Base-by-base conservation (phyloP, 2,888 invertebrate genomes). In the Hydroisotoma schaefferi region DNA sequence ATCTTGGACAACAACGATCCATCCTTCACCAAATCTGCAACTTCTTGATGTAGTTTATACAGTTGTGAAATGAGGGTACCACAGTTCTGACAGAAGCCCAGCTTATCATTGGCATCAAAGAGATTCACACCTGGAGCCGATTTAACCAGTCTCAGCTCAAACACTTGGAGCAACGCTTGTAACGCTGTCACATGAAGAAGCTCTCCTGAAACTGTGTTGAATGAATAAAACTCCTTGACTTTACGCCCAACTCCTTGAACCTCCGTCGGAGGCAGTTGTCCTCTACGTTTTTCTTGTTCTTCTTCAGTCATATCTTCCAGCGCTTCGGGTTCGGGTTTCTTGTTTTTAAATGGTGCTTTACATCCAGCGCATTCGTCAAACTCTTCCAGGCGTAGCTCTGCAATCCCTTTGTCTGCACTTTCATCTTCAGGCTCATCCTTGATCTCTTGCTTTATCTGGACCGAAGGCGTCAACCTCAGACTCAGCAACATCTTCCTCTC, bases 11-110 rank as follows among this genome's bases (percentile, higher is more conserved):
- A 8, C n/a, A 46, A 27, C 12, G 59, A 59, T 8, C 54, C 59
- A 33, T 33, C 26, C n/a, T 59, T 37, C 15, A 58, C 38, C 5
- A 58, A 28, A 26, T 43, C 58, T 8, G 44, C 23, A 23, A 58
- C 52, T 53, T 58, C 59, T 6, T 53, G 53, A 18, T 59, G 47
- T 10, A 59, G 27, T 28, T 59, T 59, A 29, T 59, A 59, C 59
- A 59, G 29, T 23, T 59, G 59, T 2, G 59, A 54, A 2, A 55
- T 46, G 8, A 44, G 55, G 6, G 29, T 28, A 5, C 28, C 55
- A 46, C 55, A 55, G 23, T 46, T 27, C 23, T 26, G 46, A 28
- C 55, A 55, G 22, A 55, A 46, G 2, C 46, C 46, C 10, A 55
- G 44, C 22, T 55, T 46, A 20, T 46, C 15, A 26, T 55, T 46